Percentiles rank a stretch among this genome's conserved stretches.
phyloP scores from a whole-genome alignment of 2,113 vertebrate species.

The Psilopogon haemacephalus region DNA sequence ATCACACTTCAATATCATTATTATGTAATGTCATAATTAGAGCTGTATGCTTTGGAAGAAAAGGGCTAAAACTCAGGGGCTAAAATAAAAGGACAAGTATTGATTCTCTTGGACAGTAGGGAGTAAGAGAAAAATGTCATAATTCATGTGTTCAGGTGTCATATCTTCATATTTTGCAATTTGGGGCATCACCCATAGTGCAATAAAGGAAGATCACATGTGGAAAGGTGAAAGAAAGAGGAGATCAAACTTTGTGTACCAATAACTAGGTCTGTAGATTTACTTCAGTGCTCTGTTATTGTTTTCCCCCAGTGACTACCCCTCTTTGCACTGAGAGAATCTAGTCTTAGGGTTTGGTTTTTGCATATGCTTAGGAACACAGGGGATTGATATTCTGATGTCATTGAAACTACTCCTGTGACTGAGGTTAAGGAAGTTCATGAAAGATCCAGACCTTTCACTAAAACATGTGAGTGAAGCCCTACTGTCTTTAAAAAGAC shows the following conservation, averaged over 20 bases:
- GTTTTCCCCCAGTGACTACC: not conserved
- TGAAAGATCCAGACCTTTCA: not conserved
- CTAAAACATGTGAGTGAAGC: not conserved
- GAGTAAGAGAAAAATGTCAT: not conserved
- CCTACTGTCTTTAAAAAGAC: not conserved
- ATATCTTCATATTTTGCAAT: not conserved
- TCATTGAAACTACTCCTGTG: not conserved
- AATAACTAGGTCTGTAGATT: not conserved
- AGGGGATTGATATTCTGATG: not conserved
- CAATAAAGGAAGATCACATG: not conserved
- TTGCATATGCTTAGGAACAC: not conserved
- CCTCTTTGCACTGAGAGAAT: not conserved
- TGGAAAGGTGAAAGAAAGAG: not conserved
- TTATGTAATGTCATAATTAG: not conserved
- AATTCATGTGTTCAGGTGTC: not conserved
- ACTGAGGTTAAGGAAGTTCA: not conserved
- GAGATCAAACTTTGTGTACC: not conserved
- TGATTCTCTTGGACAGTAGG: not conserved
- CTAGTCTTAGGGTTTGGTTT: not conserved
- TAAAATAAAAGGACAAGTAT: not conserved
- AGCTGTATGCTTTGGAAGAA: not conserved
- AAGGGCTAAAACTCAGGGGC: not conserved
- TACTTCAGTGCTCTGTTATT: not conserved
- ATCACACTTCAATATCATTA: not conserved
- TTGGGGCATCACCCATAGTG: not conserved